Percentiles rank a stretch among this genome's conserved stretches.
phyloP scores from a whole-genome alignment of 2,113 vertebrate genomes.

The Daphoenositta chrysoptera region DNA sequence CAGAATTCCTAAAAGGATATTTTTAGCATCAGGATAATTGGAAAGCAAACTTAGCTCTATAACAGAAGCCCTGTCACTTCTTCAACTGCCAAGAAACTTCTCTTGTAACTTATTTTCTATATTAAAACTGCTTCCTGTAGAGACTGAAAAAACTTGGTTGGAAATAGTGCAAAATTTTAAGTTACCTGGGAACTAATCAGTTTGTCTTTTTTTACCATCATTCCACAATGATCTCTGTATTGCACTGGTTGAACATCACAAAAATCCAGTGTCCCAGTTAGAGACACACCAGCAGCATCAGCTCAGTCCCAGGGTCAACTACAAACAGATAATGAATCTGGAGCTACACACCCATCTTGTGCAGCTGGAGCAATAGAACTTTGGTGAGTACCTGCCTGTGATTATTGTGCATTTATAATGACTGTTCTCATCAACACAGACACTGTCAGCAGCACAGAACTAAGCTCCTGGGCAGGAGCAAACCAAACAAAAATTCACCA shows the following conservation, averaged over 20 bases:
- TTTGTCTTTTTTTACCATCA: neutral
- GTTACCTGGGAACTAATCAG: neutral
- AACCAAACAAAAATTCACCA: neutral
- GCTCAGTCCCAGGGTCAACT: neutral
- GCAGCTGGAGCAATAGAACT: neutral
- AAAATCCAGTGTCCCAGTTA: neutral
- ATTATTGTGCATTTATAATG: neutral
- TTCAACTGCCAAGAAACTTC: slow-evolving; percentile 38
- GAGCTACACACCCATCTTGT: neutral
- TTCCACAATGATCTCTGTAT: neutral
- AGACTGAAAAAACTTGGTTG: neutral
- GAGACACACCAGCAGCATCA: neutral
- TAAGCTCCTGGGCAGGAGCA: neutral
- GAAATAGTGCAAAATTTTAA: neutral
- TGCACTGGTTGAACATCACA: neutral
- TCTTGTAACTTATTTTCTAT: neutral
- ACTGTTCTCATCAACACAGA: neutral
- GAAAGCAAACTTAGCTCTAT: slow-evolving; percentile 30
- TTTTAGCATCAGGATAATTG: slow-evolving; percentile 27
- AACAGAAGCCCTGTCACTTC: slow-evolving; percentile 44
- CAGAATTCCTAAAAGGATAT: slow-evolving; percentile 36
- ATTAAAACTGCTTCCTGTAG: slow-evolving; percentile 2
- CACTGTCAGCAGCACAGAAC: neutral
- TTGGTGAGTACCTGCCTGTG: neutral
- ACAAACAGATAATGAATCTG: neutral